Evolutionary conservation across 2,113 vertebrate species (phyloP), one percentile per base, ranked within the genome.

Genomic region (Cromileptes altivelis): DNA sequence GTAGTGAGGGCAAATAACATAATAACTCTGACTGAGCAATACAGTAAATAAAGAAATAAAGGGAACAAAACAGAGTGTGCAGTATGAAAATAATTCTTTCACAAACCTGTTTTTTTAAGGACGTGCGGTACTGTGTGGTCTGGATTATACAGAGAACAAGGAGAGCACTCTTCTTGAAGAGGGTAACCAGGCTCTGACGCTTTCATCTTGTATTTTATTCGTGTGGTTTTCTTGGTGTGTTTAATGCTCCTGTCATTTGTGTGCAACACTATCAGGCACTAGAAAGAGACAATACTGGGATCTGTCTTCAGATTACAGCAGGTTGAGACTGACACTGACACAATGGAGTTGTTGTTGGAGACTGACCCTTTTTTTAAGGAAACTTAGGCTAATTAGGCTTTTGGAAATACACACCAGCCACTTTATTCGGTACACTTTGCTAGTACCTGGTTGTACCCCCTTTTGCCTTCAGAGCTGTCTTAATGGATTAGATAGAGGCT

Each of bases 1-100:
- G 15, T 4, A 7, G 30, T 37, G 49, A 23, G 56, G 33, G 62
- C 13, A 78, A 88, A 86, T 73, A 68, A 63, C 75, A 10, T 57
- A 25, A 65, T 47, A 75, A 47, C 19, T 71, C 15, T 27, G 6
- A 42, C 7, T 61, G 33, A 52, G 9, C 5, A 64, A 64, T 61
- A 9, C 17, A 42, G 25, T 70, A 15, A 50, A 42, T 45, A 37
- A 11, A 10, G 42, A 49, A 64, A 21, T 21, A 4, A 13, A 56
- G 4, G 12, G 23, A 62, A 62, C 1, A 65, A 69, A 52, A 19
- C 3, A 1, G 8, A 55, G 60, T 45, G 6, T 30, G 19, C 19
- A 57, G 42, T 33, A 45, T 62, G 23, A 27, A 27, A 27, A 21
- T 8, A 12, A 23, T 47, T 45, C 21, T 15, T 45, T 63, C 10